phyloP scores from a whole-genome alignment of 1,140 invertebrate species.

The Hirudo medicinalis region DNA sequence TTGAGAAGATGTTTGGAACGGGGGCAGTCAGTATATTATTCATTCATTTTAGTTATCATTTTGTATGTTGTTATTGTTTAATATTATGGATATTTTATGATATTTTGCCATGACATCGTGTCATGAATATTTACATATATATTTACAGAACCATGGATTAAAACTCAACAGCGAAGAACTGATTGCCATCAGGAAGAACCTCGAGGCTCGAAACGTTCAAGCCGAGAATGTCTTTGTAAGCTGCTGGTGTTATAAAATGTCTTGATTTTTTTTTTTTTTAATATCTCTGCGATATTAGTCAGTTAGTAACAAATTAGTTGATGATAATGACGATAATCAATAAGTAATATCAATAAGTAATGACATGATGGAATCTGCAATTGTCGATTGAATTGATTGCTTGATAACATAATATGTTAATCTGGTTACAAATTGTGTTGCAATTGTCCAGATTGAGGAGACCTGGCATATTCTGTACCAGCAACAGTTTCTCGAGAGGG shows the following conservation, averaged over 20 bases:
- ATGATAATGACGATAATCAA: too few relatives aligned
- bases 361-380: too few relatives aligned
- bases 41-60: not conserved
- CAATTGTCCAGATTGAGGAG: constrained; percentile 54
- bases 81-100: too few relatives aligned
- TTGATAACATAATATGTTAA: not conserved
- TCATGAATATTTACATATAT: too few relatives aligned
- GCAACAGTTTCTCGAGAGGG: constrained; percentile 67
- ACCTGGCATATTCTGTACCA: constrained; percentile 85
- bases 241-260: not conserved
- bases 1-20: constrained; percentile 62
- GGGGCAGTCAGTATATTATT: constrained; percentile 9
- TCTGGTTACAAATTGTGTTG: not conserved
- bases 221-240: constrained; percentile 57
- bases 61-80: not conserved
- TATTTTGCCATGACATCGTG: too few relatives aligned
- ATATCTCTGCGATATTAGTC: too few relatives aligned
- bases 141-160: not conserved
- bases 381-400: too few relatives aligned
- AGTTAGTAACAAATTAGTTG: too few relatives aligned
- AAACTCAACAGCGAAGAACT: constrained; percentile 61
- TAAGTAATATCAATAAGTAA: too few relatives aligned
- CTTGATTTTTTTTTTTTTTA: too few relatives aligned
- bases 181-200: constrained; percentile 77
- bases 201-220: constrained; percentile 62